Base-by-base conservation (phyloP, 2,113 vertebrate genomes). In the Mesembrinibis cayennensis region DNA sequence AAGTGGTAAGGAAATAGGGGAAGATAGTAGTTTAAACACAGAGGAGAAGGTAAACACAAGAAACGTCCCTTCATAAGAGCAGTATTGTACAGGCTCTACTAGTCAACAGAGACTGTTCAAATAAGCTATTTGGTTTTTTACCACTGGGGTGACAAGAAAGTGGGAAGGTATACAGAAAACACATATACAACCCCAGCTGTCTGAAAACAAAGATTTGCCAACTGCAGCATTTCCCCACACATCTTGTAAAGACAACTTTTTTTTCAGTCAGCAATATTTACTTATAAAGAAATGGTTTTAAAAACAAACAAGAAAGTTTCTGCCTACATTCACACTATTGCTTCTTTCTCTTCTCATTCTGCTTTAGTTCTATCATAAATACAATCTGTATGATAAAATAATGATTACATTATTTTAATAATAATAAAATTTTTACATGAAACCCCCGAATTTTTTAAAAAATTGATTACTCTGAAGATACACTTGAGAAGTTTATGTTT, bases 401-500 rank as follows among this genome's bases (percentile, higher is more conserved):
- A 47, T 22, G 0, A 72, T 56, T 44, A 50, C 3, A 29, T 25
- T 67, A 38, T 26, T 87, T 47, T 65, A 87, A 55, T 62, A 66
- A 27, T 55, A 61, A 71, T 25, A 38, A 34, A 73, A 67, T 66
- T 0, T 2, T 34, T 16, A 29, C 25, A 58, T 17, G 45, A 72
- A 63, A 14, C 2, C 14, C 5, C 16, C 5, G 2, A 20, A 18
- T n/a, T 36, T 61, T 40, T 56, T 30, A 7, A 29, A 20, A 36
- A 45, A 8, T 6, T 8, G 0, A 0, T 36, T 45, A 14, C 17
- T 56, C 42, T 63, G n/a, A 78, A 67, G 13, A 63, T 5, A 36
- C 9, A 76, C 10, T 44, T 59, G 25, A 58, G 23, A 81, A 42
- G 34, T 56, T 38, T 49, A 15, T 7, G 40, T 49, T 90, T 80